phyloP scores from a whole-genome alignment of 1,140 invertebrate species.

The Cephus cinctus region DNA sequence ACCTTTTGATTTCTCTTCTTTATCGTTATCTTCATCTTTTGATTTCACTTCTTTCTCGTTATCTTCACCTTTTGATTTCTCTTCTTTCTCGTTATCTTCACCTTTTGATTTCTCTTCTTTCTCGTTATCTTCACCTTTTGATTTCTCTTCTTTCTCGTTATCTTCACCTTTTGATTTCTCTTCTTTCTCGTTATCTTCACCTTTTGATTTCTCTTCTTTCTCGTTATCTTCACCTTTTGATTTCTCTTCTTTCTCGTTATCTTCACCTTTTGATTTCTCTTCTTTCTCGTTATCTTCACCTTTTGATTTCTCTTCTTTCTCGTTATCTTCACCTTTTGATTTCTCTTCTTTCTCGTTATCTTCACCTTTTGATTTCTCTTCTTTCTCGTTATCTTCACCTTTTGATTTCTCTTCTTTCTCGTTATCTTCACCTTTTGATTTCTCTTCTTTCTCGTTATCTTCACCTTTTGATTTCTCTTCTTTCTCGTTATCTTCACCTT shows the following conservation, averaged over 20 bases:
- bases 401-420: constrained; percentile 12
- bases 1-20: background rate
- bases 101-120: too few relatives aligned
- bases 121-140: background rate
- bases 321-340: background rate
- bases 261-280: background rate
- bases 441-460: too few relatives aligned
- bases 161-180: too few relatives aligned
- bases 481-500: background rate
- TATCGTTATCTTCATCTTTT: constrained; percentile 7
- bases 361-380: background rate
- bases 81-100: too few relatives aligned
- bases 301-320: too few relatives aligned
- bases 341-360: background rate
- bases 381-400: background rate
- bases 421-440: too few relatives aligned
- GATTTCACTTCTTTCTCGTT: constrained; percentile 10
- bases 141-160: background rate
- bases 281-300: background rate
- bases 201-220: background rate
- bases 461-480: background rate
- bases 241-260: background rate
- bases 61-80: too few relatives aligned
- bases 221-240: background rate
- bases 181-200: background rate